phyloP scores from a whole-genome alignment of 2,888 invertebrate species.

The Prosapia bicincta region DNA sequence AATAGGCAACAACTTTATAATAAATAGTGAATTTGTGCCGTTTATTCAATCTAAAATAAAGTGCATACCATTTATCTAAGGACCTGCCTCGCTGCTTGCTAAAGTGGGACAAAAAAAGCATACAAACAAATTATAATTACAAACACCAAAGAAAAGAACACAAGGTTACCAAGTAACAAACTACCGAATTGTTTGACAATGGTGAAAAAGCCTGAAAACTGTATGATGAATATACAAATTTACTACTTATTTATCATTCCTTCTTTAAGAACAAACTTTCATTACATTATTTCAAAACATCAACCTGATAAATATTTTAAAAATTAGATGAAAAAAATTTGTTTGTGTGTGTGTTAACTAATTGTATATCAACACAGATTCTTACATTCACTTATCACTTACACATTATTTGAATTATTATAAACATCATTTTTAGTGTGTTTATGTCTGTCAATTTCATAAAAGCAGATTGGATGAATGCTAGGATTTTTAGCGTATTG shows the following conservation, averaged over 20 bases:
- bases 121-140: constrained; percentile 5
- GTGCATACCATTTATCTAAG: constrained; percentile 29
- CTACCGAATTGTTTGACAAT: not conserved
- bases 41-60: not conserved
- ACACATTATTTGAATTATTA: too few species aligned
- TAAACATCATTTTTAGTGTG: too few species aligned
- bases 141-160: not conserved
- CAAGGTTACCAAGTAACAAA: not conserved
- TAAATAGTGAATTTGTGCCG: not conserved
- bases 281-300: too few species aligned
- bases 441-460: too few species aligned
- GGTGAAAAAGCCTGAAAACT: not conserved
- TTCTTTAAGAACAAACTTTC: too few species aligned
- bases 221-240: not conserved
- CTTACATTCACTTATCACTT: too few species aligned
- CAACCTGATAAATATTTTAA: too few species aligned
- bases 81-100: constrained; percentile 36
- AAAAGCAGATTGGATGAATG: too few species aligned
- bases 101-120: constrained; percentile 14
- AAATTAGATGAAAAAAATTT: too few species aligned
- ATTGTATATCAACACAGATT: too few species aligned
- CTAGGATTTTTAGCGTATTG: too few species aligned
- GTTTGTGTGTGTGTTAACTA: too few species aligned
- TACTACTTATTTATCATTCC: not conserved
- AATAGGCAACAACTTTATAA: not conserved